These are phyloP conservation scores for Podiceps cristatus DNA, from an alignment of 2,113 vertebrate genomes.

Conservation along the genomic window DNA sequence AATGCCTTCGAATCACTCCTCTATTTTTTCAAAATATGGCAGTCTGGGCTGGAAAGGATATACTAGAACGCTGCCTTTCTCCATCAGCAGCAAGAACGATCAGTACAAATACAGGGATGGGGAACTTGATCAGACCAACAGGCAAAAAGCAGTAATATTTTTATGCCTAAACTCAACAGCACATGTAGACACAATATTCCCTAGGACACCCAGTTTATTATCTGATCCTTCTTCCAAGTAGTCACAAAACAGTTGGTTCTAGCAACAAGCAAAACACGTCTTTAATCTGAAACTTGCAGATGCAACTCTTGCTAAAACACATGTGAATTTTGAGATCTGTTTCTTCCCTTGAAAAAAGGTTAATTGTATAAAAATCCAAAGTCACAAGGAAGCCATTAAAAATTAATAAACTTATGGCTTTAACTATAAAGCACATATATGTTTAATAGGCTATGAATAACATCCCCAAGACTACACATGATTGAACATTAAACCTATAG, in stretches of 20 bases:
- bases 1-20: neutral
- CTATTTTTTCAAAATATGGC: neutral
- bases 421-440: neutral
- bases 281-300: neutral
- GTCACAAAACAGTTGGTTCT: neutral
- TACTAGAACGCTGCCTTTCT: neutral
- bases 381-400: neutral
- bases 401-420: neutral
- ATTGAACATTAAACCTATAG: neutral
- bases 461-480: rapidly evolving
- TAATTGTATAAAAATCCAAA: neutral
- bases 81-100: neutral
- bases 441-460: neutral
- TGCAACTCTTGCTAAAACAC: neutral
- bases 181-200: rapidly evolving
- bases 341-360: neutral
- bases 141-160: neutral
- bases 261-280: neutral
- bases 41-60: neutral
- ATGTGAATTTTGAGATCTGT: neutral
- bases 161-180: neutral
- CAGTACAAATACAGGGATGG: neutral
- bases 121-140: neutral
- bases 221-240: neutral
- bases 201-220: neutral